Conservation (phyloP, 2,797 vertebrate species). For the Gephyroberyx darwinii region DNA sequence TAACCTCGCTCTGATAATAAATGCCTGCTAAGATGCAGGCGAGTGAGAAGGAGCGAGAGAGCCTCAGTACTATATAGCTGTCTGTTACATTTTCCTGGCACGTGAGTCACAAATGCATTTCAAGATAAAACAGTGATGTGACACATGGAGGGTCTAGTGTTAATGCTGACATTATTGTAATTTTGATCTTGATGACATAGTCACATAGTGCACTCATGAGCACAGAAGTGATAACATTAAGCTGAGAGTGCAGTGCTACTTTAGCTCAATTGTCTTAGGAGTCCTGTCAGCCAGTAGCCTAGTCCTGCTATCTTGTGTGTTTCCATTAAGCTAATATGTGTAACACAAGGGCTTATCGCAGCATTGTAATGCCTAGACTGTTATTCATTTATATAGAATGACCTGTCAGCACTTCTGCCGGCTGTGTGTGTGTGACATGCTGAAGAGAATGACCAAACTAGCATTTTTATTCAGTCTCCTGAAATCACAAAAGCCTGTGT, state of each 20-base stretch:
- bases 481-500: constrained; percentile 9
- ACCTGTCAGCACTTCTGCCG: constrained; percentile 57
- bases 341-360: constrained; percentile 61
- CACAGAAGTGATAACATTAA: constrained; percentile 31
- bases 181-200: neutral
- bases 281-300: constrained; percentile 49
- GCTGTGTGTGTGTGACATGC: constrained; percentile 37
- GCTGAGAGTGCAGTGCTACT: constrained; percentile 8
- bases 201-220: constrained; percentile 16
- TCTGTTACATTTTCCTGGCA: too few species aligned
- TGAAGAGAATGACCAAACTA: constrained; percentile 30
- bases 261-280: constrained; percentile 28
- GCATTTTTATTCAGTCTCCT: constrained; percentile 17
- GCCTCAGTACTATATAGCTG: too few species aligned
- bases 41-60: neutral
- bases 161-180: constrained; percentile 7
- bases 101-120: too few species aligned
- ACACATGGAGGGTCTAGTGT: neutral
- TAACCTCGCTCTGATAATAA: too few species aligned
- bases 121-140: too few species aligned
- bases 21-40: neutral
- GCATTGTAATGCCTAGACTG: constrained; percentile 50
- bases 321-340: constrained; percentile 66
- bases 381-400: constrained; percentile 63
- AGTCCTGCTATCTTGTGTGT: constrained; percentile 57